Percentiles rank a stretch among this genome's conserved stretches.
These are phyloP conservation scores for Acanthosepion esculentum DNA, from an alignment of 2,888 invertebrate genomes.

Conservation along the genomic window DNA sequence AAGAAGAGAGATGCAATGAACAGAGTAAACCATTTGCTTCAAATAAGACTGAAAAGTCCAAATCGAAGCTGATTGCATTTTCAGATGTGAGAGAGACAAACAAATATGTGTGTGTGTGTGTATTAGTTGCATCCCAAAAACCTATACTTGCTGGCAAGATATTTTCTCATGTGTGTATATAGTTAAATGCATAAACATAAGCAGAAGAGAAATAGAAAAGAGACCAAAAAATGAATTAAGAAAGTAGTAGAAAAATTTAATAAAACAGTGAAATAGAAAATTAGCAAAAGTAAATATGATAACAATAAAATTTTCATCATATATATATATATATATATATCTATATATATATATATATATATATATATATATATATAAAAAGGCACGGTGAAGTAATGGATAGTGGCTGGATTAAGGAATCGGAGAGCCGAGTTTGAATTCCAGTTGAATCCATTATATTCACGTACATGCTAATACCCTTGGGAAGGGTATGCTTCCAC, in stretches of 20 bases:
- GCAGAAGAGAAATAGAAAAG: background rate
- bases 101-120: background rate
- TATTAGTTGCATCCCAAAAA: background rate
- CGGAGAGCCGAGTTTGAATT: no score
- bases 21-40: background rate
- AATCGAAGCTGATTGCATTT: background rate
- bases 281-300: background rate
- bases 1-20: no score
- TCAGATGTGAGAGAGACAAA: background rate
- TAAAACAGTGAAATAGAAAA: background rate
- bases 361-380: no score
- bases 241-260: background rate
- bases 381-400: no score
- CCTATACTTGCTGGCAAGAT: background rate
- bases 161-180: background rate
- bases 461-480: no score
- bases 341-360: no score
- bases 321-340: no score
- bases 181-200: background rate
- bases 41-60: background rate
- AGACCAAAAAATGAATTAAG: background rate
- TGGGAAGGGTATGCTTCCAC: no score
- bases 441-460: no score
- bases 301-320: background rate
- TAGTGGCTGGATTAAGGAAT: no score